Evolutionary conservation across 2,797 vertebrate species (phyloP), one percentile per base, ranked within the genome.

Genomic region (Ceryle rudis): DNA sequence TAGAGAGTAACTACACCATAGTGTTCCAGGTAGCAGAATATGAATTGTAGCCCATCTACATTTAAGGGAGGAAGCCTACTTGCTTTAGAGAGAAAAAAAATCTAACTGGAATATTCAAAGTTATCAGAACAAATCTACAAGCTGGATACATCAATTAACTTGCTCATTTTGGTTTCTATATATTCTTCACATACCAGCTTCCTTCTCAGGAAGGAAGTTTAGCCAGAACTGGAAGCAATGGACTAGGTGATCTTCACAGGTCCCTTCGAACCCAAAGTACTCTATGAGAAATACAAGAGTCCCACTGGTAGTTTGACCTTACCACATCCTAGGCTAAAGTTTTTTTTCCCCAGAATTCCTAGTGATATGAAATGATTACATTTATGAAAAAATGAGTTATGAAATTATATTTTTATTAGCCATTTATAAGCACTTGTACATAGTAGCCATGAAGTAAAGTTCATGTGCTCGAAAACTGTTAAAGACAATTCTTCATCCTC

Each of bases 1-100:
- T 1, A 74, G 21, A 41, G 1, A 37, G 8, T 22, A 64, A 29
- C 25, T 11, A 39, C 14, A 28, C 9, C 1, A 0, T 6, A 39
- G 14, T 7, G 10, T 12, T 57, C 58, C 58, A 47, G 31, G 37
- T 5, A 80, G 31, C 20, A 47, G 26, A 29, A 26, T 1, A 37
- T 10, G 7, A 49, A 42, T 54, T 66, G 41, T 52, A 41, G n/a
- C 22, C 28, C 17, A 57, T 11, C 18, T 44, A 44, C 5, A 8
- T 7, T 29, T 8, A 33, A 57, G 23, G 35, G 12, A 42, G 9
- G 22, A 80, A 77, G 26, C 9, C 42, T 22, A 11, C 6, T 61
- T 4, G 35, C 35, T 54, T 58, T 9, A 26, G 26, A 37, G 23
- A 62, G 33, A 49, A 28, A 60, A 28, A 60, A 9, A 62, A 18